These are phyloP conservation scores for Monochamus alternatus DNA, from an alignment of 2,888 invertebrate species.

Conservation along the genomic window DNA sequence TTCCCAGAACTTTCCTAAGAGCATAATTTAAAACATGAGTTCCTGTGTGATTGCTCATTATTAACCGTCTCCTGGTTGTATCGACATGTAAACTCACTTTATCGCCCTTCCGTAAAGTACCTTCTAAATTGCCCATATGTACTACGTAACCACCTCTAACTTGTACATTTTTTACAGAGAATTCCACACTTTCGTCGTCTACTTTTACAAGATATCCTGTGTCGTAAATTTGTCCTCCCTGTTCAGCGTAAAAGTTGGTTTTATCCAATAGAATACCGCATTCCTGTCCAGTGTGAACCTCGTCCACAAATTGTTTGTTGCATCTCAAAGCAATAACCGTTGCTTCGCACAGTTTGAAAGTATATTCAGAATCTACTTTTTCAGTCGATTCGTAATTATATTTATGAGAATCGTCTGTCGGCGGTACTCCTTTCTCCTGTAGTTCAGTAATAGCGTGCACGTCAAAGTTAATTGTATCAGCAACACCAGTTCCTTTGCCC, in stretches of 20 bases:
- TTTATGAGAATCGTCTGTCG: slow-evolving; percentile 94
- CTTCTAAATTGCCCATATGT: slow-evolving; percentile 94
- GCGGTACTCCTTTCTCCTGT: slow-evolving; percentile 81
- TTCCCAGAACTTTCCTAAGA: slow-evolving; percentile 89
- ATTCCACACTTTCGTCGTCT: slow-evolving; percentile 90
- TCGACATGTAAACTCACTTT: slow-evolving; percentile 87
- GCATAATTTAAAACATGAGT: slow-evolving; percentile 98
- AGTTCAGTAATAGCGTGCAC: slow-evolving; percentile 96
- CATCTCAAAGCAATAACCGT: slow-evolving; percentile 87
- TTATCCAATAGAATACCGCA: slow-evolving; percentile 93
- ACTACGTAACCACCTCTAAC: slow-evolving; percentile 96
- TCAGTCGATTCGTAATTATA: slow-evolving; percentile 86
- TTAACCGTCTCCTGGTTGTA: slow-evolving; percentile 84
- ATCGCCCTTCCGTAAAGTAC: slow-evolving; percentile 88
- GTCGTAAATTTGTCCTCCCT: slow-evolving; percentile 98
- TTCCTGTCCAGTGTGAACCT: slow-evolving; percentile 87
- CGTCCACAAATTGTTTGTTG: slow-evolving; percentile 81
- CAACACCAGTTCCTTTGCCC: slow-evolving; percentile 85
- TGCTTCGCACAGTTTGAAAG: slow-evolving; percentile 81
- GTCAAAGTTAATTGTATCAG: slow-evolving; percentile 91
- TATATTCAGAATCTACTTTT: slow-evolving; percentile 81
- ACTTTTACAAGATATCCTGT: slow-evolving; percentile 91
- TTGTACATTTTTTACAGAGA: slow-evolving; percentile 94
- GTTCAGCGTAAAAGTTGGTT: slow-evolving; percentile 98
- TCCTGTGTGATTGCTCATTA: slow-evolving; percentile 99